These are phyloP conservation scores for Lucifuga dentata DNA, from an alignment of 2,113 vertebrate genomes.

Conservation along the genomic window DNA sequence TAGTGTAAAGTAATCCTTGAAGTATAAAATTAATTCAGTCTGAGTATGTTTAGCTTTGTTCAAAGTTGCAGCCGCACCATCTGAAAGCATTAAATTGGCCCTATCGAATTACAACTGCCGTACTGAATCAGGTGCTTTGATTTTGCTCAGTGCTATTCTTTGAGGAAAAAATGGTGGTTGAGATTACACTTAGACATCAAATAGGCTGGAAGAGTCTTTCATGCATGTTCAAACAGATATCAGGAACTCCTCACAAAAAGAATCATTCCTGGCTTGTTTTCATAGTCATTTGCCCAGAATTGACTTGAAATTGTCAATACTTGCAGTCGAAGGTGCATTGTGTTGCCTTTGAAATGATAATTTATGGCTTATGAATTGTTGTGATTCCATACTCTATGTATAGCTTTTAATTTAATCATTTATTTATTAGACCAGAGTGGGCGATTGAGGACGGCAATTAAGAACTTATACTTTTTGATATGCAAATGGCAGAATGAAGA, in stretches of 20 bases:
- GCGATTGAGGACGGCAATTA: conserved; percentile 49
- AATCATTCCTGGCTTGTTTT: conserved; percentile 56
- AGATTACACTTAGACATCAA: conserved; percentile 69
- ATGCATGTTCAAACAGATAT: conserved; percentile 77
- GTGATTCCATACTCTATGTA: conserved; percentile 23
- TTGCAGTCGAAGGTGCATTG: conserved; percentile 50
- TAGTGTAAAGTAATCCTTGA: conserved; percentile 5
- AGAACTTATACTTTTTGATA: conserved; percentile 52
- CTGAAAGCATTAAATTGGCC: conserved; percentile 45
- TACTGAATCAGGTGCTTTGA: conserved; percentile 65
- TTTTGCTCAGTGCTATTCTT: conserved; percentile 48
- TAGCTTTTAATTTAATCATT: background rate
- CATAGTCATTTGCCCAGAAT: conserved; percentile 54
- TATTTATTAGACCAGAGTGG: conserved; percentile 17
- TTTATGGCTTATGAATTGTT: conserved; percentile 69
- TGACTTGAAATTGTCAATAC: conserved; percentile 72
- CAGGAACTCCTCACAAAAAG: conserved; percentile 28
- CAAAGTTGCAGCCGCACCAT: conserved; percentile 35
- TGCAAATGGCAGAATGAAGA: conserved; percentile 60
- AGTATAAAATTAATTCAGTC: conserved; percentile 48
- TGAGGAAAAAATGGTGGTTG: conserved; percentile 58
- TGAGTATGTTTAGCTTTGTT: conserved; percentile 48
- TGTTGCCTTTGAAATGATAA: conserved; percentile 75
- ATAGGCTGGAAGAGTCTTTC: conserved; percentile 65
- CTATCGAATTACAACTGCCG: conserved; percentile 57